phyloP scores from a whole-genome alignment of 2,888 invertebrate genomes.

The Leptarthrus brevirostris region DNA sequence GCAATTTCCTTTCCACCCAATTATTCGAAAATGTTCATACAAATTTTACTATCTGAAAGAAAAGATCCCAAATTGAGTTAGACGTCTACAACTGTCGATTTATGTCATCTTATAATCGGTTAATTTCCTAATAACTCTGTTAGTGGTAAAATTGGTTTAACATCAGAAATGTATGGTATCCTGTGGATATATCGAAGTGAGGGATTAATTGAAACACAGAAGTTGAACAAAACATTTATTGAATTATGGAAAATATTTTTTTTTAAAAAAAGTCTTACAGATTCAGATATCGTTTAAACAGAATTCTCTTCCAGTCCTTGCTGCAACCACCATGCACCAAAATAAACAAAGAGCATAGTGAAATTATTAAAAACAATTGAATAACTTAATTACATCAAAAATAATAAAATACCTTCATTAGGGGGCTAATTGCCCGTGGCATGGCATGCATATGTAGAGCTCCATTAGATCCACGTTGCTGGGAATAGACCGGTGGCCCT shows the following conservation, averaged over 20 bases:
- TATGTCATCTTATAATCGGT: too few relatives aligned
- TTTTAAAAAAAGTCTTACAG: conserved; percentile 47
- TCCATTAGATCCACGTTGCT: conserved; percentile 65
- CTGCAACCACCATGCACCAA: conserved; percentile 54
- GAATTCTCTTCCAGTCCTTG: conserved; percentile 66
- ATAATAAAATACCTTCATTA: conserved; percentile 64
- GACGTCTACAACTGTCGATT: too few relatives aligned
- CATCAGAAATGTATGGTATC: too few relatives aligned
- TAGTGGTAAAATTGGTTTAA: too few relatives aligned
- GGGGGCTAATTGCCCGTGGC: conserved; percentile 65
- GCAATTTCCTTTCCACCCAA: too few relatives aligned
- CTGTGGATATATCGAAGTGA: too few relatives aligned
- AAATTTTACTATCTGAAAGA: too few relatives aligned
- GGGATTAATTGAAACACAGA: too few relatives aligned
- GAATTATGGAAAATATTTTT: conserved; percentile 41
- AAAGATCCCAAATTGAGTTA: too few relatives aligned
- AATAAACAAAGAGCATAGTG: conserved; percentile 30
- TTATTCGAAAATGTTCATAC: too few relatives aligned
- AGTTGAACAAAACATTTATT: background rate
- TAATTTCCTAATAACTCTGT: too few relatives aligned
- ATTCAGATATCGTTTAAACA: conserved; percentile 58
- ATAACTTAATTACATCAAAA: conserved; percentile 36
- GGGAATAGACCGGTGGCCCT: conserved; percentile 64
- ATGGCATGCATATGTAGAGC: conserved; percentile 63
- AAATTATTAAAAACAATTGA: conserved; percentile 50